Evolutionary conservation across 2,797 vertebrate genomes (phyloP).

Genomic region (Halcyon chelicuti): DNA sequence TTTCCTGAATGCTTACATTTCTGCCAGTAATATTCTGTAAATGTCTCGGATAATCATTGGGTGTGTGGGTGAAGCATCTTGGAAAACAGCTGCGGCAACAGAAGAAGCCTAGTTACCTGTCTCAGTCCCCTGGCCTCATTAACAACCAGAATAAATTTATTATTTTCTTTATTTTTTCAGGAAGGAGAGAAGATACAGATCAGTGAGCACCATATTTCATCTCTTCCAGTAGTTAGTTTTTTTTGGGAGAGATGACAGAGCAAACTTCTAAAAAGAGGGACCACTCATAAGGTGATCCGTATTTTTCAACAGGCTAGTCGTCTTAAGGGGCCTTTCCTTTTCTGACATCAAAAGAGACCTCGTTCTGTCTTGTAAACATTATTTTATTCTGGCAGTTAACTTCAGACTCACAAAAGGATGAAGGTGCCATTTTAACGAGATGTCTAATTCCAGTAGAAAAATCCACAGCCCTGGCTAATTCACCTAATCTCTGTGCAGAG

Average conservation of each 20-base stretch:
- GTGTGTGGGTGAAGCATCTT: background rate
- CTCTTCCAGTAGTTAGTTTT: background rate
- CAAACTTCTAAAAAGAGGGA: background rate
- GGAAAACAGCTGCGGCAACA: background rate
- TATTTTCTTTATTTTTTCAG: background rate
- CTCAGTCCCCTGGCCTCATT: background rate
- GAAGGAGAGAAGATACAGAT: background rate
- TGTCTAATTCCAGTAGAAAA: background rate
- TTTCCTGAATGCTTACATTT: background rate
- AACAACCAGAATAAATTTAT: background rate
- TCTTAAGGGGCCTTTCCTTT: background rate
- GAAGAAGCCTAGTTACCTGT: background rate
- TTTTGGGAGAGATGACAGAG: background rate
- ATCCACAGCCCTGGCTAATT: background rate
- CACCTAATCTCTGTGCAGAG: background rate
- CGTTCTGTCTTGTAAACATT: background rate
- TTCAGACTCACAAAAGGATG: background rate
- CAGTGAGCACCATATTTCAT: background rate
- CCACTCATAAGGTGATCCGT: background rate
- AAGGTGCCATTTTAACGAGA: background rate
- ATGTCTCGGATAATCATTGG: background rate
- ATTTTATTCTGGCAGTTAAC: background rate
- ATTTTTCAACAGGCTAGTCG: background rate
- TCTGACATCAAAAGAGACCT: background rate
- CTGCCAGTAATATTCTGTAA: background rate